phyloP scores from a whole-genome alignment of 2,797 vertebrate species.

The Myotis planiceps region DNA sequence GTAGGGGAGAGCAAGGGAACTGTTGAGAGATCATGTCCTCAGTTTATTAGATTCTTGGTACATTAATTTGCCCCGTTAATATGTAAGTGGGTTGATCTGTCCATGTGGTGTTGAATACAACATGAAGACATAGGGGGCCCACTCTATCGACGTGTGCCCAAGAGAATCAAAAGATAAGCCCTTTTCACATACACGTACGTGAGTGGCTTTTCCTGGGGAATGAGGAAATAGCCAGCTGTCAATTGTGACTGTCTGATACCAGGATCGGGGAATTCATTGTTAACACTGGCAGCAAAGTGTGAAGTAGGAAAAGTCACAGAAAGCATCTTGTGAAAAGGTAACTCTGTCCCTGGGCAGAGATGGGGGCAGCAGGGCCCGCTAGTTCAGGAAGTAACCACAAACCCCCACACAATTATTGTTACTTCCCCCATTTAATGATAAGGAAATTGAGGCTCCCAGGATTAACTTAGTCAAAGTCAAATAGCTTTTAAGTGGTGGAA shows the following conservation, averaged over 20 bases:
- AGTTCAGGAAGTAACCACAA: neutral
- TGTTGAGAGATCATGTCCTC: neutral
- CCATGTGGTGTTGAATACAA: neutral
- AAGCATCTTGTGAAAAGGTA: neutral
- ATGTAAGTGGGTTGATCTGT: neutral
- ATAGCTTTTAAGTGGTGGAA: neutral
- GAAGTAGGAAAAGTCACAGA: conserved; percentile 3
- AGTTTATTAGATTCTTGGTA: neutral
- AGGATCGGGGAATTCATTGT: neutral
- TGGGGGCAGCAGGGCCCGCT: accelerated
- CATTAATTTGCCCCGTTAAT: neutral
- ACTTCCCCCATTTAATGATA: neutral
- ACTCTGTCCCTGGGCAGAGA: neutral
- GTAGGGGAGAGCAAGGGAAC: neutral
- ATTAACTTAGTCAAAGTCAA: neutral
- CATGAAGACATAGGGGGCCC: neutral
- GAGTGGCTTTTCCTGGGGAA: neutral
- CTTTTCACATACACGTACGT: neutral
- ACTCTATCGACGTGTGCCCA: neutral
- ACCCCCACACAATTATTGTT: neutral
- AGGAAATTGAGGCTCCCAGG: neutral
- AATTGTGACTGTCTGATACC: neutral
- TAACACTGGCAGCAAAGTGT: neutral
- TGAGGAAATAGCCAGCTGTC: neutral
- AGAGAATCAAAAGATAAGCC: neutral